Evolutionary conservation across 2,888 invertebrate genomes (phyloP).

Genomic region (Limnephilus auricula): DNA sequence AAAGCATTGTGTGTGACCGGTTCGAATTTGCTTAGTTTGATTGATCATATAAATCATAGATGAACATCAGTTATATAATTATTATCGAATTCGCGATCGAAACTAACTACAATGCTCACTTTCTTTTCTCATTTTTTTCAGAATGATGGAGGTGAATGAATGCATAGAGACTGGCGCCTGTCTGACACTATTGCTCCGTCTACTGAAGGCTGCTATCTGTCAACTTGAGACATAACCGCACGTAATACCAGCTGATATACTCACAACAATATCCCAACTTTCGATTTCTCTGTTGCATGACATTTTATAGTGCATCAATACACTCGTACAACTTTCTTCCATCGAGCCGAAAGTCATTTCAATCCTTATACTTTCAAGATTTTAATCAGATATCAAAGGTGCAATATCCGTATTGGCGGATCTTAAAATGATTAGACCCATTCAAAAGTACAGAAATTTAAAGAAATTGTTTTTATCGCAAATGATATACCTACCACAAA

Average conservation of each 20-base stretch:
- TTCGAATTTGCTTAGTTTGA: background rate
- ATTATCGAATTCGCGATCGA: background rate
- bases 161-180: slow-evolving; percentile 19
- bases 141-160: slow-evolving; percentile 42
- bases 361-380: slow-evolving; percentile 10
- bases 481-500: too few species aligned
- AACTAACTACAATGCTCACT: background rate
- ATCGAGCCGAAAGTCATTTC: background rate
- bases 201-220: slow-evolving; percentile 1
- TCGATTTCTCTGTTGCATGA: slow-evolving; percentile 14
- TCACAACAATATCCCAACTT: background rate
- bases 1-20: background rate
- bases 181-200: background rate
- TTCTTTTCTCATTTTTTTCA: slow-evolving; percentile 24
- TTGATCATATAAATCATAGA: background rate
- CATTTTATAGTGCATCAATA: slow-evolving; percentile 24
- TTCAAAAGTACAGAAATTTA: too few species aligned
- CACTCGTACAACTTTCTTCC: slow-evolving; percentile 29
- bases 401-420: background rate
- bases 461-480: too few species aligned
- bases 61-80: background rate
- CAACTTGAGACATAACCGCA: slow-evolving; percentile 9
- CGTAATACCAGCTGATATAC: background rate
- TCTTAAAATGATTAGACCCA: background rate
- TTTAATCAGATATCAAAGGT: background rate